Evolutionary conservation across 92 coral and sea anemone species (phyloP).

Genomic region (Plumapathes pennacea): DNA sequence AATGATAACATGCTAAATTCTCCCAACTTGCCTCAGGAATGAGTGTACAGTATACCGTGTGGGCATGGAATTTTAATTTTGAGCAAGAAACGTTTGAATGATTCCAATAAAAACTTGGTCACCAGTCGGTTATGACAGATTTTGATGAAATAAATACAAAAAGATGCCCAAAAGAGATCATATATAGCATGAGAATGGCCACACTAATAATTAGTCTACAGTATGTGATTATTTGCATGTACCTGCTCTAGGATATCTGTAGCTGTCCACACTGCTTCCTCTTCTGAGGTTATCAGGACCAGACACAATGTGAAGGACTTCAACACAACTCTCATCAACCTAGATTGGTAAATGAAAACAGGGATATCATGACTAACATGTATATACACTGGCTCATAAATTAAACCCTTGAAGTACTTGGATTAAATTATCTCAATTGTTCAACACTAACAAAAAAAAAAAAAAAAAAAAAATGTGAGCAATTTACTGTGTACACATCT

Average conservation of each 20-base stretch:
- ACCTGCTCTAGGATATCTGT: conserved; percentile 96
- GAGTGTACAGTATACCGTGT: background rate
- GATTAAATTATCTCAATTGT: background rate
- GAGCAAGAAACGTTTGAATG: too few relatives aligned
- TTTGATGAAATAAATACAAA: too few relatives aligned
- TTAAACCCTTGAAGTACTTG: background rate
- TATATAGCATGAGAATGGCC: too few relatives aligned
- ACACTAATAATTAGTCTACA: too few relatives aligned
- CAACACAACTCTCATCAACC: conserved; percentile 96
- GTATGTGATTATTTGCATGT: too few relatives aligned
- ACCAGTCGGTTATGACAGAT: too few relatives aligned
- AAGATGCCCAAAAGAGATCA: too few relatives aligned
- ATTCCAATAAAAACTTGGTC: too few relatives aligned
- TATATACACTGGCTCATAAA: background rate
- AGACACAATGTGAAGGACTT: conserved; percentile 86
- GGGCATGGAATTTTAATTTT: too few relatives aligned
- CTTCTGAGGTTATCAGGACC: conserved; percentile 74
- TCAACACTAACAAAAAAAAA: too few relatives aligned
- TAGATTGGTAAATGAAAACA: conserved; percentile 3
- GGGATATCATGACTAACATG: background rate
- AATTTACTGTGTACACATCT: too few relatives aligned
- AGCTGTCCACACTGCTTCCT: conserved; percentile 75
- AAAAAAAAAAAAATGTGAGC: background rate
- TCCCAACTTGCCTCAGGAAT: background rate
- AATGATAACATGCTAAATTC: background rate